These are phyloP conservation scores for Casuarius casuarius DNA, from an alignment of 2,113 vertebrate genomes.

Conservation along the genomic window DNA sequence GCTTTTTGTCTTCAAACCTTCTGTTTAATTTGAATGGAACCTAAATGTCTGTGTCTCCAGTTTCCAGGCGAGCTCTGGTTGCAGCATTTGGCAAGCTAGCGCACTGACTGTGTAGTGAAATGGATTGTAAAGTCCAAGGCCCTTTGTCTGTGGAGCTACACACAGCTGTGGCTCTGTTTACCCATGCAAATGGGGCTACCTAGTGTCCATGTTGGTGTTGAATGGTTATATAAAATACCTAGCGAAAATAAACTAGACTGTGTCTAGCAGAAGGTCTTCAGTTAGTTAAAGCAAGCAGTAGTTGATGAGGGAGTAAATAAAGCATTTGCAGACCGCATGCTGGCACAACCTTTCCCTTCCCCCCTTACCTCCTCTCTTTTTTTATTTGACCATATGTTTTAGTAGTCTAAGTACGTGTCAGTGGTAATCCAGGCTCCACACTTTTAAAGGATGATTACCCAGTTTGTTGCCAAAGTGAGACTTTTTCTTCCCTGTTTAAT, in stretches of 20 bases:
- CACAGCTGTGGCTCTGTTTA: neutral
- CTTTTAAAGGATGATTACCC: slow-evolving; percentile 39
- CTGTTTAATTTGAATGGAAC: neutral
- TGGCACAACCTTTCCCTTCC: neutral
- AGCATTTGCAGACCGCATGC: slow-evolving; percentile 7
- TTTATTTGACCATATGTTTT: slow-evolving; percentile 62
- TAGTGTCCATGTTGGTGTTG: accelerated
- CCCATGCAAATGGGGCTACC: accelerated
- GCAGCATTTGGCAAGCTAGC: accelerated
- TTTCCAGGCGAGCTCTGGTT: neutral
- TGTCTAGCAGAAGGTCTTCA: neutral
- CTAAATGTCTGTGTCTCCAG: accelerated
- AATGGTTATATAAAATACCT: neutral
- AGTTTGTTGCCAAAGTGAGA: neutral
- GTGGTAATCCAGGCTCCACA: neutral
- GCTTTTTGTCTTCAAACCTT: neutral
- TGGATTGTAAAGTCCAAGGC: neutral
- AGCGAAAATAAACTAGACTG: neutral
- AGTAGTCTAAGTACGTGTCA: slow-evolving; percentile 47
- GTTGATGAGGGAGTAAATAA: slow-evolving; percentile 8
- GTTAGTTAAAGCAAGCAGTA: neutral
- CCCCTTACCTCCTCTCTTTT: accelerated
- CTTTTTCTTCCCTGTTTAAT: slow-evolving; percentile 4
- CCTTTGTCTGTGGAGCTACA: neutral
- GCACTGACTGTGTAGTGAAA: neutral